Percentiles rank a stretch among this genome's conserved stretches.
Conservation (phyloP, 2,113 vertebrate species). For the Climacteris rufus region DNA sequence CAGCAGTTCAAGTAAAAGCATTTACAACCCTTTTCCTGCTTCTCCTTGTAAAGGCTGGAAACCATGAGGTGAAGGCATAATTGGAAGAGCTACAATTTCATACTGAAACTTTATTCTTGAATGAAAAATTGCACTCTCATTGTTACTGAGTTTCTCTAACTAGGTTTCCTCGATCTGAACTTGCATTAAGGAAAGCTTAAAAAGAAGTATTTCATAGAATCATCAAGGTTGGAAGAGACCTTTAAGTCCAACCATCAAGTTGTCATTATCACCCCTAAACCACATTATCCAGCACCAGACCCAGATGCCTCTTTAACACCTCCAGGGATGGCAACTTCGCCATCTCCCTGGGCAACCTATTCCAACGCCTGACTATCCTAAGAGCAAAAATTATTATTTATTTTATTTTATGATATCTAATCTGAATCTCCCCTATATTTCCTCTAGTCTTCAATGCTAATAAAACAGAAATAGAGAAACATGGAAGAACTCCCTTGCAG, state of each 20-base stretch:
- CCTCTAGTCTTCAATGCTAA: accelerated
- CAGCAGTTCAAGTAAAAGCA: neutral
- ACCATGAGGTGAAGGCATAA: accelerated
- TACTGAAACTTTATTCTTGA: accelerated
- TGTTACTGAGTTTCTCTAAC: neutral
- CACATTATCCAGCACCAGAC: neutral
- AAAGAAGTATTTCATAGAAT: accelerated
- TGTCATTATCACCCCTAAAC: neutral
- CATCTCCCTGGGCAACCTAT: neutral
- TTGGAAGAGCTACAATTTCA: neutral
- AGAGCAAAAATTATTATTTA: too few relatives aligned
- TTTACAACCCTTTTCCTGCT: neutral
- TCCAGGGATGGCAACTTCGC: neutral
- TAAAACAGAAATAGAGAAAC: neutral
- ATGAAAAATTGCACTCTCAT: neutral
- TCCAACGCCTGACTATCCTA: neutral
- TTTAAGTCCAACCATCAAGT: neutral
- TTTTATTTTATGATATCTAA: too few relatives aligned
- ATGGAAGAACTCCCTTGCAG: accelerated
- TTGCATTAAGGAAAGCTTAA: neutral
- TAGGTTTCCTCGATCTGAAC: neutral
- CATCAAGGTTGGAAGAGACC: neutral
- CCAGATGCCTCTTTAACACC: neutral
- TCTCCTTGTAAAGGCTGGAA: accelerated
- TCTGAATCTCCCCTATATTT: neutral